These are phyloP conservation scores for Channa maculata DNA, from an alignment of 2,113 vertebrate species.

Conservation along the genomic window DNA sequence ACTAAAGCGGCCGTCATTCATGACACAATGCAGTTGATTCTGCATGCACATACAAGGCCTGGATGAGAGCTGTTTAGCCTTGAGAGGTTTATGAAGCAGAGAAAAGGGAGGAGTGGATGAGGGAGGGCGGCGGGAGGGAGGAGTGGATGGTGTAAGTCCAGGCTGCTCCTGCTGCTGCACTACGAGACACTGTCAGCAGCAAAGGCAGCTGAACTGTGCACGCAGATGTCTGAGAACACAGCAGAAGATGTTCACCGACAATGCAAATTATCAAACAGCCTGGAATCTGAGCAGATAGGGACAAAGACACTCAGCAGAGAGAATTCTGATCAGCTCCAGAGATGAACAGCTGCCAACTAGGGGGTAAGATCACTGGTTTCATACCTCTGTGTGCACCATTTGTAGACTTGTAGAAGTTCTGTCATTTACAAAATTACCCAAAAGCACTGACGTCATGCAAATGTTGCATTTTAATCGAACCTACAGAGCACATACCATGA, in stretches of 20 bases:
- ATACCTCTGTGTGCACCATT: neutral
- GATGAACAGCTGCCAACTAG: slow-evolving; percentile 50
- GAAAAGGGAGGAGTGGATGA: slow-evolving; percentile 65
- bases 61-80: slow-evolving; percentile 34
- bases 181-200: slow-evolving; percentile 28
- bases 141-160: slow-evolving; percentile 30
- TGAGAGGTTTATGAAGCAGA: slow-evolving; percentile 50
- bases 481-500: neutral
- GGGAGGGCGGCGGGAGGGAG: slow-evolving; percentile 16
- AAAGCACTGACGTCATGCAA: neutral
- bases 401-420: neutral
- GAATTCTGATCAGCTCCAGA: slow-evolving; percentile 12
- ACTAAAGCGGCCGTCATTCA: slow-evolving; percentile 7
- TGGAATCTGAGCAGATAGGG: slow-evolving; percentile 39
- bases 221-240: slow-evolving; percentile 24
- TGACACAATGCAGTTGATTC: slow-evolving; percentile 41
- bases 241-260: slow-evolving; percentile 43
- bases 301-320: slow-evolving; percentile 13
- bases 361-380: slow-evolving; percentile 58
- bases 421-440: neutral
- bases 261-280: neutral
- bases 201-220: slow-evolving; percentile 41
- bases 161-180: slow-evolving; percentile 26
- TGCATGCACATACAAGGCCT: slow-evolving; percentile 10
- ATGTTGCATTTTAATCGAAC: neutral